phyloP scores from a whole-genome alignment of 2,797 vertebrate genomes.

The Hirundo rustica region DNA sequence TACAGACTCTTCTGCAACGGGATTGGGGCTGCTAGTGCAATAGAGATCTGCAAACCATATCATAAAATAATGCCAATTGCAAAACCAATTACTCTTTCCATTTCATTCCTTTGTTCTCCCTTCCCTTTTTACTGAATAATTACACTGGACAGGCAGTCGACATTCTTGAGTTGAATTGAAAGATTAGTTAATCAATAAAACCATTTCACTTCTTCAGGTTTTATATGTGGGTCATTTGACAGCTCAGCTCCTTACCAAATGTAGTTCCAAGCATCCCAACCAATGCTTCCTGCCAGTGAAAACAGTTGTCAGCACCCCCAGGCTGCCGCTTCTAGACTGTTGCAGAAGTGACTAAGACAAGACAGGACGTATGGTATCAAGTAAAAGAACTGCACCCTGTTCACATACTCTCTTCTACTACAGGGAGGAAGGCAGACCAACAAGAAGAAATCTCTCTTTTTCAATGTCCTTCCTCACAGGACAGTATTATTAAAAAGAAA shows the following conservation, averaged over 20 bases:
- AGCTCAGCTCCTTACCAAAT: neutral
- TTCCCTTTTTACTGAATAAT: neutral
- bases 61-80: neutral
- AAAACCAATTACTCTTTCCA: neutral
- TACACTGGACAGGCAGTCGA: neutral
- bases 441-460: neutral
- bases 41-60: neutral
- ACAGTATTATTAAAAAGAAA: neutral
- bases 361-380: fast-evolving
- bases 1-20: neutral
- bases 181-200: neutral
- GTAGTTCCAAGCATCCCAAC: neutral
- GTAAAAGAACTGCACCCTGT: neutral
- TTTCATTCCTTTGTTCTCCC: neutral
- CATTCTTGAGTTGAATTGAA: neutral
- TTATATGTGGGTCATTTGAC: neutral
- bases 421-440: neutral
- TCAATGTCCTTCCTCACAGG: neutral
- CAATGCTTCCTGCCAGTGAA: neutral
- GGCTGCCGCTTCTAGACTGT: neutral
- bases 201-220: neutral
- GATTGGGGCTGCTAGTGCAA: neutral
- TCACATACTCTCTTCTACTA: neutral
- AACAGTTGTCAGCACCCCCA: neutral
- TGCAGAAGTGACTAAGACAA: neutral